A percentile compares a stretch with the other conserved stretches of the same genome.
Evolutionary conservation across 1,140 invertebrate species (phyloP).

Genomic region (Trinorchestia longiramus): DNA sequence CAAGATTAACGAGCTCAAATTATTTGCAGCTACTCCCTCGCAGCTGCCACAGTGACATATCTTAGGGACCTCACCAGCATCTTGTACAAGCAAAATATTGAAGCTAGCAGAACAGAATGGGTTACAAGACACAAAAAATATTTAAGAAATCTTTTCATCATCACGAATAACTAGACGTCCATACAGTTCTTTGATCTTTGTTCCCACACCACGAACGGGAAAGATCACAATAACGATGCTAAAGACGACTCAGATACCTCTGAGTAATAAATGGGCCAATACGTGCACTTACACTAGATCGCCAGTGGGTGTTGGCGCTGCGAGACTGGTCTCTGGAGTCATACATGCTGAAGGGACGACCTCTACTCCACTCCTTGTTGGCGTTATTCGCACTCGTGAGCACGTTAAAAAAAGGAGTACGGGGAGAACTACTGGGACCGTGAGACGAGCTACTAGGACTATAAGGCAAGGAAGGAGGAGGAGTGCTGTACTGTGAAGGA

Average conservation of each 20-base stretch:
- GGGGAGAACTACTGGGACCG: neutral
- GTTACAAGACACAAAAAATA: neutral
- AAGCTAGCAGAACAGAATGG: no score
- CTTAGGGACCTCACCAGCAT: no score
- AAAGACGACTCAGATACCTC: neutral
- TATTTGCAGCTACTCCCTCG: no score
- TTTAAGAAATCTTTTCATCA: neutral
- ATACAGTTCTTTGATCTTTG: neutral
- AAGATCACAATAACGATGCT: neutral
- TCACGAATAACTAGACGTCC: neutral
- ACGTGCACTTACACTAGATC: neutral
- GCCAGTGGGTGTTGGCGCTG: conserved; percentile 10
- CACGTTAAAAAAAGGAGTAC: neutral
- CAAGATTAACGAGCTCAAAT: no score
- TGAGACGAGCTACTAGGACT: conserved; percentile 18
- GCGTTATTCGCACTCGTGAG: neutral
- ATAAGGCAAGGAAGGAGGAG: conserved; percentile 20
- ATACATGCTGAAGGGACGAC: conserved; percentile 13
- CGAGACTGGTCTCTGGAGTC: conserved; percentile 17
- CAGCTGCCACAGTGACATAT: no score
- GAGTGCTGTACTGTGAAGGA: neutral
- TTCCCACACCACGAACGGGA: neutral
- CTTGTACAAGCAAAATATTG: no score
- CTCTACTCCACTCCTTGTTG: conserved; percentile 9
- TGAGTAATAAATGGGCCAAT: neutral